Evolutionary conservation across 2,888 invertebrate species (phyloP).

Genomic region (Latrodectus hesperus): DNA sequence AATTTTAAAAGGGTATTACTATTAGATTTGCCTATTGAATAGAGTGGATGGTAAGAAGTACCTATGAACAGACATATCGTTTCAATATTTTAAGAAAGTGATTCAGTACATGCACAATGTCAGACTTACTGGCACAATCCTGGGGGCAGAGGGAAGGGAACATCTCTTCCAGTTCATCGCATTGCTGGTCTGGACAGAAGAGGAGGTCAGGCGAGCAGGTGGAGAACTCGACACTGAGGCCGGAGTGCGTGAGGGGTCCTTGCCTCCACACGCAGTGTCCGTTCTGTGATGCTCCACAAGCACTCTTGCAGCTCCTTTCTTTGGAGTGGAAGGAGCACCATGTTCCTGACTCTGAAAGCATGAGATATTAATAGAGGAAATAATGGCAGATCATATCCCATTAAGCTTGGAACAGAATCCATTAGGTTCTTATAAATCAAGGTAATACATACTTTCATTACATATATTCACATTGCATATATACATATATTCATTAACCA

Average conservation of each 20-base stretch:
- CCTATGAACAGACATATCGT: too few species aligned
- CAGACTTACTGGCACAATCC: constrained; percentile 80
- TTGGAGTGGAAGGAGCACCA: constrained; percentile 36
- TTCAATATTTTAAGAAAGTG: too few species aligned
- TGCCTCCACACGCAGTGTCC: constrained; percentile 54
- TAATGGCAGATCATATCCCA: neutral
- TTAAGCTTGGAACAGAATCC: neutral
- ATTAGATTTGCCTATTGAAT: too few species aligned
- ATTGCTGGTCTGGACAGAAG: constrained; percentile 82
- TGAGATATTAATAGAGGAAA: neutral
- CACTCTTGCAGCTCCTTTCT: constrained; percentile 2
- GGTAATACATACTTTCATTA: neutral
- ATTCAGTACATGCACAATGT: too few species aligned
- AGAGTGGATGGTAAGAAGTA: too few species aligned
- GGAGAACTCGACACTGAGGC: constrained; percentile 70
- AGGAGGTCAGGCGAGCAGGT: constrained; percentile 82
- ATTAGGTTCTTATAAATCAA: neutral
- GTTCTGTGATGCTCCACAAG: constrained; percentile 41
- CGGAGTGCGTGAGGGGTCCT: constrained; percentile 2
- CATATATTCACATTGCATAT: neutral
- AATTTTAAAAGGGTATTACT: too few species aligned
- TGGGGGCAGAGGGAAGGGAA: constrained; percentile 82
- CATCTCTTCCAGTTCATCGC: constrained; percentile 82
- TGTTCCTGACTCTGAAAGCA: neutral
- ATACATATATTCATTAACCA: neutral